phyloP scores from a whole-genome alignment of 2,113 vertebrate genomes.

The Aythya baeri region DNA sequence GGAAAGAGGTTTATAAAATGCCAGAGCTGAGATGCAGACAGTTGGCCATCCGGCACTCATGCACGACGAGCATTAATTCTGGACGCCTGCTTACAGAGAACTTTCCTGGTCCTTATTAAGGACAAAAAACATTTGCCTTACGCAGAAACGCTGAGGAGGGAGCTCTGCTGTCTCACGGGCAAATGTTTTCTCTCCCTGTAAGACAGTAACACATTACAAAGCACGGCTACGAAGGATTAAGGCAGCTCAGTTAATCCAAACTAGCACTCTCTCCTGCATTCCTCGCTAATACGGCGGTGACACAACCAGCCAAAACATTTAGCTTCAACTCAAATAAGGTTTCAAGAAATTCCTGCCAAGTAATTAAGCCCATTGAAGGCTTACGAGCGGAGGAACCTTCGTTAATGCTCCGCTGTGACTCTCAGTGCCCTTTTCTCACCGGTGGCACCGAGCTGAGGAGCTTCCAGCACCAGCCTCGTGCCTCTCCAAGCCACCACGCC shows the following conservation, averaged over 20 bases:
- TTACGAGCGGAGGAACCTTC: slow-evolving; percentile 18
- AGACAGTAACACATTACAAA: slow-evolving; percentile 8
- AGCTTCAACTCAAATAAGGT: slow-evolving; percentile 50
- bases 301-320: slow-evolving; percentile 54
- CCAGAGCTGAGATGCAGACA: neutral
- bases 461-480: no score
- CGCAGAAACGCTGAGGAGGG: neutral
- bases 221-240: slow-evolving; percentile 41
- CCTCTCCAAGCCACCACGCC: no score
- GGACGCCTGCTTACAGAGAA: neutral
- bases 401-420: neutral
- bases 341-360: slow-evolving; percentile 59
- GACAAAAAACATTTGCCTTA: neutral
- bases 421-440: neutral
- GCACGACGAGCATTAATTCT: neutral
- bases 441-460: neutral
- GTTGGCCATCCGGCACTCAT: fast-evolving
- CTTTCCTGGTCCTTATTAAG: neutral
- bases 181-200: neutral
- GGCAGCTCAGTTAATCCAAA: slow-evolving; percentile 25
- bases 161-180: neutral
- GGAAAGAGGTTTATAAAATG: neutral
- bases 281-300: slow-evolving; percentile 33
- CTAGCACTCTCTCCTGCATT: slow-evolving; percentile 43
- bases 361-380: slow-evolving; percentile 54